Evolutionary conservation across 2,888 invertebrate species (phyloP).

Genomic region (Nymphalis polychloros): DNA sequence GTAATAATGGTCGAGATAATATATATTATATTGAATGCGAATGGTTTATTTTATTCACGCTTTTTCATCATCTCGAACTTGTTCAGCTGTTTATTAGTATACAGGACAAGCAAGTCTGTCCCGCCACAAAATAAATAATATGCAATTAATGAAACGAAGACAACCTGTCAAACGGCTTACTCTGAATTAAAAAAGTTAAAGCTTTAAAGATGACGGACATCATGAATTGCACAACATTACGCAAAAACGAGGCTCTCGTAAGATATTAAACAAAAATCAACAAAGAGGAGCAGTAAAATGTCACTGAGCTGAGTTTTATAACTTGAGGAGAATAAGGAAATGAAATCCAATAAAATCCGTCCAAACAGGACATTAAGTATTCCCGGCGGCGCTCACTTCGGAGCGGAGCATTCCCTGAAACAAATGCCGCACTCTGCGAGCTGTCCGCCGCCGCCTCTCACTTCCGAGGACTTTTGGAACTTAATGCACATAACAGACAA

Average conservation of each 20-base stretch:
- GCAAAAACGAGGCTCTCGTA: not conserved
- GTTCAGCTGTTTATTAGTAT: not conserved
- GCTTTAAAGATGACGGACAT: conserved; percentile 2
- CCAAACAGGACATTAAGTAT: conserved; percentile 30
- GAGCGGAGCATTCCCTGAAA: conserved; percentile 10
- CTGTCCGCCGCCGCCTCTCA: not conserved
- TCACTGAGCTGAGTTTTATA: conserved; percentile 4
- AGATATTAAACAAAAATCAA: conserved; percentile 4
- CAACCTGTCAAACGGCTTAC: not conserved
- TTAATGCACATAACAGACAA: too few species aligned
- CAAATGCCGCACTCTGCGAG: conserved; percentile 7
- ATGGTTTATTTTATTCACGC: too few species aligned
- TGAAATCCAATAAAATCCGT: conserved; percentile 32
- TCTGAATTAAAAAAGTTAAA: not conserved
- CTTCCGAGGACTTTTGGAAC: not conserved
- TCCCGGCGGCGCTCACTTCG: conserved; percentile 16
- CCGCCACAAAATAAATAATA: not conserved
- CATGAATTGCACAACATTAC: not conserved
- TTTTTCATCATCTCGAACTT: too few species aligned
- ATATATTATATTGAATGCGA: too few species aligned
- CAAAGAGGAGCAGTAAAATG: not conserved
- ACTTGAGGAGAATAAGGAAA: conserved; percentile 22
- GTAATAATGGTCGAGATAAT: too few species aligned
- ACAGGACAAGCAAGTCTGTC: not conserved
- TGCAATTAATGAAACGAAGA: not conserved